Percentiles rank a stretch among this genome's conserved stretches.
These are phyloP conservation scores for Phylloscopus collybita DNA, from an alignment of 2,797 vertebrate genomes.

Conservation along the genomic window DNA sequence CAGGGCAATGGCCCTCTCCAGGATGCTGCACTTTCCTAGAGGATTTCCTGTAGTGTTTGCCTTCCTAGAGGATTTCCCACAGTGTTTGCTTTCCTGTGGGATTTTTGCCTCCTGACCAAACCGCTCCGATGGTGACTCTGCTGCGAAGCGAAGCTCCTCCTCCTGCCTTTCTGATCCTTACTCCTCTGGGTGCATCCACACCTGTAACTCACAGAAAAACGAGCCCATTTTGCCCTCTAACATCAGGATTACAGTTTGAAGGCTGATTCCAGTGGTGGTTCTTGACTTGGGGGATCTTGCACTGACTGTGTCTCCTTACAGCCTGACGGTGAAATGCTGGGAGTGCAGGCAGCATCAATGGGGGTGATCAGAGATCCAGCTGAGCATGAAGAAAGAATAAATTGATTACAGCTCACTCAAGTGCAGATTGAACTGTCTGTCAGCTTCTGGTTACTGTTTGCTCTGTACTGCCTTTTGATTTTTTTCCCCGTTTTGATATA, in stretches of 20 bases:
- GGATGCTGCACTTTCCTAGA: background rate
- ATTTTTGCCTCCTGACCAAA: background rate
- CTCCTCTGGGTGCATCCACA: background rate
- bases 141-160: background rate
- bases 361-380: background rate
- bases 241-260: background rate
- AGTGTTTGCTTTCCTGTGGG: background rate
- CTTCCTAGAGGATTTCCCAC: background rate
- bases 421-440: background rate
- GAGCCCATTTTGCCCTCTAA: background rate
- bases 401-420: background rate
- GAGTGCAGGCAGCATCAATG: background rate
- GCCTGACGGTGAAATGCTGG: background rate
- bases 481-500: background rate
- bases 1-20: background rate
- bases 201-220: fast-evolving
- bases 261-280: background rate
- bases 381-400: background rate
- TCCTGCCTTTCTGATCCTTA: fast-evolving
- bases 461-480: background rate
- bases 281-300: background rate
- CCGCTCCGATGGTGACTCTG: background rate
- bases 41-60: background rate
- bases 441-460: background rate
- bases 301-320: background rate